Percentiles rank a stretch among this genome's conserved stretches.
Evolutionary conservation across 2,113 vertebrate genomes (phyloP).

Genomic region (Etheostoma spectabile): DNA sequence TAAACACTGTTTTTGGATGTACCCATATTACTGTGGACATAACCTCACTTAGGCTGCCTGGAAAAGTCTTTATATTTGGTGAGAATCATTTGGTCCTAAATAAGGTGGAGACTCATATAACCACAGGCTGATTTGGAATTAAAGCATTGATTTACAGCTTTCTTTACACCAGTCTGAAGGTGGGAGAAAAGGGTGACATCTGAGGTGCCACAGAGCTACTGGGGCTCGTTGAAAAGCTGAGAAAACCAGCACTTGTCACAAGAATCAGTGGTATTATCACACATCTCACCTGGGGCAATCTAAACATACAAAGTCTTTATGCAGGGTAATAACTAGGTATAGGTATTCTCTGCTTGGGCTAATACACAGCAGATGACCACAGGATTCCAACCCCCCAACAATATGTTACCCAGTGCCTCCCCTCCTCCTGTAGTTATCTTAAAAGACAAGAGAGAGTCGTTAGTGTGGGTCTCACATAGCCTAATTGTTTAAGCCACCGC

Average conservation of each 20-base stretch:
- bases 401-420: slow-evolving; percentile 69
- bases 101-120: slow-evolving; percentile 35
- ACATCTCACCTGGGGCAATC: slow-evolving; percentile 71
- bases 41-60: neutral
- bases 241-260: slow-evolving; percentile 71
- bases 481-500: slow-evolving; percentile 78
- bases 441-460: slow-evolving; percentile 77
- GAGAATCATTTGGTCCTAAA: slow-evolving; percentile 43
- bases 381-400: slow-evolving; percentile 52
- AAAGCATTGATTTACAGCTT: slow-evolving; percentile 62
- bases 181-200: slow-evolving; percentile 33
- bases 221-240: slow-evolving; percentile 45
- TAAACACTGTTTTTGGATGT: neutral
- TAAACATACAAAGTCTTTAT: slow-evolving; percentile 63
- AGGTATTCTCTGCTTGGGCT: slow-evolving; percentile 50
- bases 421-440: slow-evolving; percentile 76
- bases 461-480: slow-evolving; percentile 72
- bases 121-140: slow-evolving; percentile 30
- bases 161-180: slow-evolving; percentile 15
- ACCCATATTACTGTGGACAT: neutral
- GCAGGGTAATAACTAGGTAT: slow-evolving; percentile 61
- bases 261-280: slow-evolving; percentile 32
- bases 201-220: slow-evolving; percentile 28
- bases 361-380: slow-evolving; percentile 73
- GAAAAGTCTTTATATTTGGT: slow-evolving; percentile 39